Conservation (phyloP, 35 echinoderm and acorn worm genomes). For the Apostichopus parvimensis region DNA sequence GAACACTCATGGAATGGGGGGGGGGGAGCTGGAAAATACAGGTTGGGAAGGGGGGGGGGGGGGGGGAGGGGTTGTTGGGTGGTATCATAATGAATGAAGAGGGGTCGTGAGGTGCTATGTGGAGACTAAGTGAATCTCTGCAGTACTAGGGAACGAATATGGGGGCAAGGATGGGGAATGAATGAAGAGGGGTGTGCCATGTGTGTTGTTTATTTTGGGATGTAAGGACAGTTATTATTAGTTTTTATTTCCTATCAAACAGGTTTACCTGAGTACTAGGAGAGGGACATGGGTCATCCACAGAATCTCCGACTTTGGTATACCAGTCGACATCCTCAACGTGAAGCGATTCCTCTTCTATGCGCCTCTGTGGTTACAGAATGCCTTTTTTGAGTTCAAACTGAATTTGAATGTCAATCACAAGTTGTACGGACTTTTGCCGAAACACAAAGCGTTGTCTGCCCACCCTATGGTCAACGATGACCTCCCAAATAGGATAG, state of each 20-base stretch:
- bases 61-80: too few relatives aligned
- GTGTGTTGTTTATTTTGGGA: too few relatives aligned
- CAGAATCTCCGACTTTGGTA: slow-evolving; percentile 41
- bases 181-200: too few relatives aligned
- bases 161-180: too few relatives aligned
- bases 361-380: not conserved
- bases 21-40: too few relatives aligned
- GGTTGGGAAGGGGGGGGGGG: too few relatives aligned
- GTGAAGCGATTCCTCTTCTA: not conserved
- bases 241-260: not conserved
- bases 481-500: slow-evolving; percentile 58
- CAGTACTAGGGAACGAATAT: too few relatives aligned
- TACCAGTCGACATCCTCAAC: slow-evolving; percentile 44
- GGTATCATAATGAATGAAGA: too few relatives aligned
- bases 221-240: not conserved
- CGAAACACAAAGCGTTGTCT: slow-evolving; percentile 5
- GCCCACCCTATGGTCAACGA: slow-evolving; percentile 64
- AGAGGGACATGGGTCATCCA: slow-evolving; percentile 64
- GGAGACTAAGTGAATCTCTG: too few relatives aligned
- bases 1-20: too few relatives aligned
- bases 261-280: slow-evolving; percentile 66
- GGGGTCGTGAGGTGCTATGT: too few relatives aligned
- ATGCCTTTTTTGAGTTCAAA: not conserved
- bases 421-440: slow-evolving; percentile 39
- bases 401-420: slow-evolving; percentile 34